Evolutionary conservation across 2,797 vertebrate genomes (phyloP).

Genomic region (Coccyzus lansbergi): DNA sequence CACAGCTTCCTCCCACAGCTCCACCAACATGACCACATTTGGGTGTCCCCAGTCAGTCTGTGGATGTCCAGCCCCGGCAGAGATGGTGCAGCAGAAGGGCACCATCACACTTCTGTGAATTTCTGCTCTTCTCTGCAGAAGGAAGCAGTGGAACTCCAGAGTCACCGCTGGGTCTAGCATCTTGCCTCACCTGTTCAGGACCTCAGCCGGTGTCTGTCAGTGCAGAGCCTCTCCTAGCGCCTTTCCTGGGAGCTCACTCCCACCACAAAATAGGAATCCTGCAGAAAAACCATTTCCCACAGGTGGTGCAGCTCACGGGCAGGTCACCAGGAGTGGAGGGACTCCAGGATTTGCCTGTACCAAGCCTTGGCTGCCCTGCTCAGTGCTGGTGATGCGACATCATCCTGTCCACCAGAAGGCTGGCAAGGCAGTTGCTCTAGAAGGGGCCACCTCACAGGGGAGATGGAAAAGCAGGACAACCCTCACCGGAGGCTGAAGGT

Average conservation of each 20-base stretch:
- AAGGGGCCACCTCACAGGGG: background rate
- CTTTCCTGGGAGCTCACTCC: background rate
- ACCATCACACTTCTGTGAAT: background rate
- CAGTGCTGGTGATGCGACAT: background rate
- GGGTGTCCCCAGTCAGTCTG: background rate
- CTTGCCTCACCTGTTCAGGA: background rate
- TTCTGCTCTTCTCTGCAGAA: background rate
- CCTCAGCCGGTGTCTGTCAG: background rate
- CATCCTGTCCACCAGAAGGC: background rate
- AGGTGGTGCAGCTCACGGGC: background rate
- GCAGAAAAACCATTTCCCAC: background rate
- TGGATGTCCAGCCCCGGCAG: background rate
- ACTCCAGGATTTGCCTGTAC: background rate
- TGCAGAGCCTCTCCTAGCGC: background rate
- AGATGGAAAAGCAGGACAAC: background rate
- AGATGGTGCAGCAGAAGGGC: background rate
- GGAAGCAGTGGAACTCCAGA: background rate
- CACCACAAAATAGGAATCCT: background rate
- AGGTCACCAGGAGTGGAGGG: background rate
- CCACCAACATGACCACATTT: background rate
- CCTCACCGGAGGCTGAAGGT: background rate
- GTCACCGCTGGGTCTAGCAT: background rate
- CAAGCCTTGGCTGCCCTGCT: background rate
- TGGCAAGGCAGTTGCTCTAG: background rate
- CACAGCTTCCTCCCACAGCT: background rate